phyloP scores from a whole-genome alignment of 2,888 invertebrate genomes.

The Rhagonycha fulva region DNA sequence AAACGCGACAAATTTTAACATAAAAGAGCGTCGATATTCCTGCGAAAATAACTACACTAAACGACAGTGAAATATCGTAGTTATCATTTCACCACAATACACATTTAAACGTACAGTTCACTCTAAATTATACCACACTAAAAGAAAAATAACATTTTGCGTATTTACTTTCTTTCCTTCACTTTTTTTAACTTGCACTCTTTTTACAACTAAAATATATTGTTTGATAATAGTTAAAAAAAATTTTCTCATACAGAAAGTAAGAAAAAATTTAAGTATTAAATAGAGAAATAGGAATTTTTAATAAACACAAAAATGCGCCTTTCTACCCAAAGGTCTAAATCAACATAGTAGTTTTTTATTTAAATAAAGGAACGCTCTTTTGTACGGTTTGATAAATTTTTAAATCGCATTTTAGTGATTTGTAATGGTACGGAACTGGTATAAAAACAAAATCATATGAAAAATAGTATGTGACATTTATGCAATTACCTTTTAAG shows the following conservation, averaged over 20 bases:
- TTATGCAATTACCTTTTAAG: constrained; percentile 10
- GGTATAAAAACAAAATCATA: background rate
- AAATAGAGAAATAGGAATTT: background rate
- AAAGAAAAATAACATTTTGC: constrained; percentile 8
- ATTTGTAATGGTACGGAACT: background rate
- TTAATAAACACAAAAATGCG: background rate
- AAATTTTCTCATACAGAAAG: background rate
- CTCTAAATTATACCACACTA: constrained; percentile 19
- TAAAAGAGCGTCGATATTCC: constrained; percentile 5
- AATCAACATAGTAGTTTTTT: background rate
- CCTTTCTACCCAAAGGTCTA: background rate
- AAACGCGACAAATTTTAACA: constrained; percentile 14
- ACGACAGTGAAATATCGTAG: constrained; percentile 24
- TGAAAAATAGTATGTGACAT: background rate
- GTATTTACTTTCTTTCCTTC: background rate
- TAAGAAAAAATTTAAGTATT: background rate
- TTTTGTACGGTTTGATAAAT: background rate
- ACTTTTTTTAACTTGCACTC: background rate
- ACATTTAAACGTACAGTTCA: constrained; percentile 19
- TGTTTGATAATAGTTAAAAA: background rate
- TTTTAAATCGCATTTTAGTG: background rate
- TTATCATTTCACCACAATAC: constrained; percentile 17
- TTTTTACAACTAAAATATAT: background rate
- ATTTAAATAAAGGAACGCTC: background rate
- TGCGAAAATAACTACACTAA: constrained; percentile 18